Percentiles rank a stretch among this genome's conserved stretches.
Evolutionary conservation across 92 coral and sea anemone species (phyloP).

Genomic region (Parazoanthus atlanticus): DNA sequence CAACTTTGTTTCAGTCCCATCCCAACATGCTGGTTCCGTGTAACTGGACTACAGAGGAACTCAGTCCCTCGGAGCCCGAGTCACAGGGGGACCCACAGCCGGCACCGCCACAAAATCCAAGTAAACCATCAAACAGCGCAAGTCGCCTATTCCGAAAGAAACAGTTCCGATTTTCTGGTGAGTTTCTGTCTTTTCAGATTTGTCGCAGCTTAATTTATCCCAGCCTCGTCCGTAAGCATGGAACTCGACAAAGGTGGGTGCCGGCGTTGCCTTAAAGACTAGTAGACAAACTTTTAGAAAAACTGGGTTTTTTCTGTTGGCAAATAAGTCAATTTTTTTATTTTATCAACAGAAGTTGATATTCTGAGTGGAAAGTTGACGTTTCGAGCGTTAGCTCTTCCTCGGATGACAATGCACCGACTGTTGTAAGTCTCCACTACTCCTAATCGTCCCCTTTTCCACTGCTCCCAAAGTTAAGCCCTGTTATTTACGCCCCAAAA

Average conservation of each 20-base stretch:
- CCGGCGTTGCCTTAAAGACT: too few relatives aligned
- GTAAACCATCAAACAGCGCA: neutral
- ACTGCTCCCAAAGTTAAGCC: too few relatives aligned
- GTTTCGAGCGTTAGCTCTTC: neutral
- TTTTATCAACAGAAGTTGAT: too few relatives aligned
- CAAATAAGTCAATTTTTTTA: too few relatives aligned
- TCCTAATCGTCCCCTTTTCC: too few relatives aligned
- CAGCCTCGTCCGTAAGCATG: too few relatives aligned
- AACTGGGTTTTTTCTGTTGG: too few relatives aligned
- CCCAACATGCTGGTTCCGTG: constrained; percentile 35
- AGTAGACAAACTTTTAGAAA: too few relatives aligned
- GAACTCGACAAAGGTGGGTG: too few relatives aligned
- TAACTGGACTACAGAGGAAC: constrained; percentile 37
- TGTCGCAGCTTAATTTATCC: neutral
- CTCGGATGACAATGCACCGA: too few relatives aligned
- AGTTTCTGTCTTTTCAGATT: neutral
- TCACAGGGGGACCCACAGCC: neutral
- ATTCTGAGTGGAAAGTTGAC: neutral
- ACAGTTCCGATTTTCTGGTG: constrained; percentile 25
- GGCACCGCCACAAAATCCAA: neutral
- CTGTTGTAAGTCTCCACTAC: too few relatives aligned
- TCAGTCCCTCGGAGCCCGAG: neutral
- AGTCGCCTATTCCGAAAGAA: constrained; percentile 5
- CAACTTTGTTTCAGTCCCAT: neutral
- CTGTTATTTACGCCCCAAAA: too few relatives aligned